Evolutionary conservation across 2,113 vertebrate species (phyloP), one percentile per base, ranked within the genome.

Genomic region (Tretioscincus oriximinensis): DNA sequence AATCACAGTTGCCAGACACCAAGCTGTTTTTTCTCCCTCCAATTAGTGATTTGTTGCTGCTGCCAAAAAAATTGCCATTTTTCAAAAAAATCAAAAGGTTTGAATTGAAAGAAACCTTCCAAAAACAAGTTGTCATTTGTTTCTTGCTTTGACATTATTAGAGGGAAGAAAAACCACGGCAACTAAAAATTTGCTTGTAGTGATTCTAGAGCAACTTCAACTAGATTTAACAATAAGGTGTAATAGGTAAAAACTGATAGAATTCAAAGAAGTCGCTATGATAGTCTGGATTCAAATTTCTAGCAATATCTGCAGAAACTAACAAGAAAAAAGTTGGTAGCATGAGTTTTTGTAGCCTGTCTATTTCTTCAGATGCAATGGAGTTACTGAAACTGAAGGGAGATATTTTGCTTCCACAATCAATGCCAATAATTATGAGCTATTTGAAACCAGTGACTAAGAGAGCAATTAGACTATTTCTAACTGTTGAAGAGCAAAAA

Each of bases 401-500:
- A 41, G 35, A 9, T 18, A 84, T 81, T 70, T 67, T 70, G 0
- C 18, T 11, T 66, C 45, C 51, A 45, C 35, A 45, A 22, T 35
- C 22, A 5, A 11, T n/a, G 49, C 60, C 9, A 1, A 10, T 81
- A 47, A 68, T 47, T 29, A 71, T 64, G 61, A 77, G 26, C 20
- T 1, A 64, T 0, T 0, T 28, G 69, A 5, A 2, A 21, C 5
- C 0, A 0, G 60, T 24, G 74, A 69, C 20, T 65, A 47, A 64
- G 16, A 18, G 64, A 58, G 21, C 0, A 81, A 71, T 49, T 83
- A 80, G 0, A 71, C 35, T 5, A 41, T 41, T 41, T 41, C 35
- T 41, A 41, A 41, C 35, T 41, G 35, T 41, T 41, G 35, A 41
- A 41, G 35, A 41, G 5, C 35, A 41, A 5, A 41, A 41, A 41